These are phyloP conservation scores for Styela clava DNA, from an alignment of 23 tunicate species.

Conservation along the genomic window DNA sequence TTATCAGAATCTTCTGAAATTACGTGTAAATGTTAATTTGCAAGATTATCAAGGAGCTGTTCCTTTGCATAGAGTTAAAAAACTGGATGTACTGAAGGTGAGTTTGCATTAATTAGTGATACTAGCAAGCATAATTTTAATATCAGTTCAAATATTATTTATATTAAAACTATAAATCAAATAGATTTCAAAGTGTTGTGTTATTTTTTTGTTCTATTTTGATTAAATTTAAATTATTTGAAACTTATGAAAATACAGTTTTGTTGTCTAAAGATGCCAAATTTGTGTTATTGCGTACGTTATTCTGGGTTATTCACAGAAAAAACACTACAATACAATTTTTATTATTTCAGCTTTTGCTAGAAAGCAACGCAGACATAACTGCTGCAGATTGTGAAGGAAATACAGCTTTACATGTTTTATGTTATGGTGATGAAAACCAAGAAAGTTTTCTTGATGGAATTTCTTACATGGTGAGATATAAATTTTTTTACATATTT, in stretches of 20 bases:
- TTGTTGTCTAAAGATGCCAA: too few relatives aligned
- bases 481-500: background rate
- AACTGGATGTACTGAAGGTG: constrained; percentile 50
- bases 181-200: background rate
- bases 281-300: too few relatives aligned
- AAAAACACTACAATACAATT: too few relatives aligned
- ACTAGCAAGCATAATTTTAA: too few relatives aligned
- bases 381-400: constrained; percentile 79
- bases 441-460: constrained; percentile 63
- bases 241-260: too few relatives aligned
- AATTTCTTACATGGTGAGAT: constrained; percentile 14
- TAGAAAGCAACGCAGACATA: constrained; percentile 75
- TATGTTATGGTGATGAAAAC: constrained; percentile 58
- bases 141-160: background rate
- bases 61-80: constrained; percentile 73
- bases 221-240: too few relatives aligned
- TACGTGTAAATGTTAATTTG: constrained; percentile 71
- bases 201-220: background rate
- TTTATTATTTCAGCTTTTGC: constrained; percentile 35
- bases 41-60: constrained; percentile 84
- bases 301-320: too few relatives aligned
- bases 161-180: background rate
- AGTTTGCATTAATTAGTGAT: background rate
- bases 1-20: constrained; percentile 71
- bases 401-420: constrained; percentile 77